Evolutionary conservation across 1,140 invertebrate genomes (phyloP).

Genomic region (Theocolax elegans): DNA sequence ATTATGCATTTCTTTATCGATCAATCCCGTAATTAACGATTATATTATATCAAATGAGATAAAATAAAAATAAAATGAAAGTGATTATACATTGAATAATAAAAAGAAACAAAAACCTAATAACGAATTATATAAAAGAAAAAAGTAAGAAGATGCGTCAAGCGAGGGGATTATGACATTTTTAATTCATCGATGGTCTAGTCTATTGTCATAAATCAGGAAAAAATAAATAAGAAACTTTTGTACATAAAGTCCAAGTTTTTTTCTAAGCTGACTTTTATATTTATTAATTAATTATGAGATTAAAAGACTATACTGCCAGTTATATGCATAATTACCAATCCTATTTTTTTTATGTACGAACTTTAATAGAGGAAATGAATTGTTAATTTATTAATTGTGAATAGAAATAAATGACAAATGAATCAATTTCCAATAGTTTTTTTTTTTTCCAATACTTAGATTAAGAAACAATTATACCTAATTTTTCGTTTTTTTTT

Average conservation of each 20-base stretch:
- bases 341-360: constrained; percentile 55
- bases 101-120: no score
- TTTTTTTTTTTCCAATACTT: no score
- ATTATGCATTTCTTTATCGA: constrained; percentile 42
- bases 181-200: constrained; percentile 50
- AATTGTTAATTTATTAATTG: constrained; percentile 67
- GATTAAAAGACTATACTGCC: constrained; percentile 48
- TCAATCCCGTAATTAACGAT: constrained; percentile 37
- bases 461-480: no score
- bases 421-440: constrained; percentile 28
- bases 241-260: constrained; percentile 50
- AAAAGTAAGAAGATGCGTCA: constrained; percentile 12
- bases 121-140: constrained; percentile 24
- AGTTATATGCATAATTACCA: constrained; percentile 52
- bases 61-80: constrained; percentile 37
- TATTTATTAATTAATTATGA: constrained; percentile 63
- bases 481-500: no score
- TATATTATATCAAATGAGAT: constrained; percentile 26
- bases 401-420: constrained; percentile 62
- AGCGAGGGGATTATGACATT: constrained; percentile 39
- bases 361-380: constrained; percentile 55
- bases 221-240: constrained; percentile 30
- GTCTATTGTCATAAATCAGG: constrained; percentile 45
- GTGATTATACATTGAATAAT: constrained; percentile 38
- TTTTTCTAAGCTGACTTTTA: constrained; percentile 61